These are phyloP conservation scores for Thalassoma bifasciatum DNA, from an alignment of 2,113 vertebrate genomes.

Conservation along the genomic window DNA sequence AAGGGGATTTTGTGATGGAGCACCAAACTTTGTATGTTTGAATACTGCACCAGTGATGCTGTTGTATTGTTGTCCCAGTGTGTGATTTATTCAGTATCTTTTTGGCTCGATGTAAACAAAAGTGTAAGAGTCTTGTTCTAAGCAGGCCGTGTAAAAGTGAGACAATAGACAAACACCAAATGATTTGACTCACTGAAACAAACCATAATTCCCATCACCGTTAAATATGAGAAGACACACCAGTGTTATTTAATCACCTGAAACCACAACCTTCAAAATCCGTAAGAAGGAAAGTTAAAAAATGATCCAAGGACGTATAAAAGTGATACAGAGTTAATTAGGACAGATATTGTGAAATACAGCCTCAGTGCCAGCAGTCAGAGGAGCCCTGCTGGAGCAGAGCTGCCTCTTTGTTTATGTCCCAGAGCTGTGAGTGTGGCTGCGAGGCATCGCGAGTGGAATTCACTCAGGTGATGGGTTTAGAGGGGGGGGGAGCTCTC, in stretches of 20 bases:
- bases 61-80: not conserved
- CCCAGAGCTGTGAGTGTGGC: slow-evolving; percentile 54
- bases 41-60: no score
- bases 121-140: no score
- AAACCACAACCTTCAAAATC: slow-evolving; percentile 35
- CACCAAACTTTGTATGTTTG: no score
- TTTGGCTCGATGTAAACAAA: not conserved
- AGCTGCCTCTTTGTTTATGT: slow-evolving; percentile 64
- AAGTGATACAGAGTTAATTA: slow-evolving; percentile 63
- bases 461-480: slow-evolving; percentile 72
- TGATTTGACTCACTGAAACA: not conserved
- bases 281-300: slow-evolving; percentile 32
- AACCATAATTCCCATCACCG: not conserved
- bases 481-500: slow-evolving; percentile 33
- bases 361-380: slow-evolving; percentile 36
- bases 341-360: slow-evolving; percentile 37
- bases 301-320: slow-evolving; percentile 45
- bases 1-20: no score
- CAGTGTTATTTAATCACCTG: slow-evolving; percentile 28
- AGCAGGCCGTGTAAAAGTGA: no score
- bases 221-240: slow-evolving; percentile 28
- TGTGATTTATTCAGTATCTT: not conserved
- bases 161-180: not conserved
- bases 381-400: slow-evolving; percentile 34
- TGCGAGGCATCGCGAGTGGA: slow-evolving; percentile 58